phyloP scores from a whole-genome alignment of 2,888 invertebrate genomes.

The Physocephala rufipes region DNA sequence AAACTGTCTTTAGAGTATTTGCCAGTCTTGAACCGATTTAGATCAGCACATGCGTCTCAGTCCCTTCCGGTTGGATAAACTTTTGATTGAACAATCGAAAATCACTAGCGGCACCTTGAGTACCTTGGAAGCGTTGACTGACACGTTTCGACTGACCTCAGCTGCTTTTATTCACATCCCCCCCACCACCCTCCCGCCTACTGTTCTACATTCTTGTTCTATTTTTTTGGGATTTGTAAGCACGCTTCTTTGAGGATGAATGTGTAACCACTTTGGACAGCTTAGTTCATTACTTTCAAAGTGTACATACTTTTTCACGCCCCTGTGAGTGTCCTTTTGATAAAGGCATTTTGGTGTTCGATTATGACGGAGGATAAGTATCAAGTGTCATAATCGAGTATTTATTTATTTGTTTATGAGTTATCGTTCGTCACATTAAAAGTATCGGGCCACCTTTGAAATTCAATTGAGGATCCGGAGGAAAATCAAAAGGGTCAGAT shows the following conservation, averaged over 20 bases:
- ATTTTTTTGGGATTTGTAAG: neutral
- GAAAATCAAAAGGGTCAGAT: no score
- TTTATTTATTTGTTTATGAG: constrained; percentile 47
- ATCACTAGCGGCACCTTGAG: constrained; percentile 14
- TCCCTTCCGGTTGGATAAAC: constrained; percentile 30
- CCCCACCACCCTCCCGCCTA: no score
- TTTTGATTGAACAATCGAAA: constrained; percentile 29
- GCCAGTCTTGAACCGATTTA: constrained; percentile 27
- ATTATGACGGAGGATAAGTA: constrained; percentile 42
- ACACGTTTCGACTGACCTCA: neutral
- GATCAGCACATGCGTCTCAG: constrained; percentile 1
- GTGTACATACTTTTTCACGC: constrained; percentile 24
- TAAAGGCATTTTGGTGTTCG: neutral
- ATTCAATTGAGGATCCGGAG: no score
- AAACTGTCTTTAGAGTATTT: neutral
- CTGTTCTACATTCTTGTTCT: no score
- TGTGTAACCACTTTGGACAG: no score
- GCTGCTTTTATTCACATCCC: neutral
- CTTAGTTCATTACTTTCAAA: no score
- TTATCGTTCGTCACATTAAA: no score
- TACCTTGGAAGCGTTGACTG: neutral
- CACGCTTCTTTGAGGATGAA: no score
- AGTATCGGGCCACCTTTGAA: no score
- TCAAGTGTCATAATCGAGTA: constrained; percentile 56
- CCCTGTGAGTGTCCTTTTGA: constrained; percentile 2